Base-by-base conservation (phyloP, 2,113 vertebrate species). In the Forbesichthys agassizii region DNA sequence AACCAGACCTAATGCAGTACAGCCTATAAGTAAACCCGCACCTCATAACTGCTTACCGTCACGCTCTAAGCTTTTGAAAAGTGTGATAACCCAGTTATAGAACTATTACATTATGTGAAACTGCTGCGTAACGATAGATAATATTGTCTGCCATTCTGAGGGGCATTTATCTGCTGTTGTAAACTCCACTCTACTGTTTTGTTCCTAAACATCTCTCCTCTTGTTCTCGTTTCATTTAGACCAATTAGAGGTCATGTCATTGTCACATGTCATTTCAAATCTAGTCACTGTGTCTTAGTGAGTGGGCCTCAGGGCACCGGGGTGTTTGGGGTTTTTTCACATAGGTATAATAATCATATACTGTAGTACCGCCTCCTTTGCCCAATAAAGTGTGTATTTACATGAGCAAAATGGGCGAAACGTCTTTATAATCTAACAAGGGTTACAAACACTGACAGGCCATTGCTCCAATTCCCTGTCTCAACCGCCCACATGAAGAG, bases 381-480 rank as follows among this genome's bases (percentile, higher is more conserved):
- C 60, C 81, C 60, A 73, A 70, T 73, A 75, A 74, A 78, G 58
- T 81, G 70, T 20, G 85, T 85, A 86, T 71, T 78, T 76, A 85
- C 75, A 80, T 78, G 81, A 78, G 73, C 71, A 78, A 79, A 81
- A 73, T 71, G 64, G 33, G 11, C 79, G 58, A 80, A 86, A 78
- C 83, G 79, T 86, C 80, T 74, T 86, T 68, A 77, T 68, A 68
- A 86, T 89, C 59, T 80, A 86, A 83, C 82, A 77, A 83, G 58
- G 64, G 11, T 7, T 47, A 27, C 47, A 53, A 33, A 12, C 33
- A 9, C 33, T 10, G 48, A 27, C 54, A 48, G 20, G 9, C 69
- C 46, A 65, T 0, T 0, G 7, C 68, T 52, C 55, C 4, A 8
- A 72, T 78, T 77, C 78, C 74, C 57, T 56, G 69, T 79, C 73